Evolutionary conservation across 1,140 invertebrate species (phyloP), one percentile per base, ranked within the genome.

Genomic region (Venustaconcha ellipsiformis): DNA sequence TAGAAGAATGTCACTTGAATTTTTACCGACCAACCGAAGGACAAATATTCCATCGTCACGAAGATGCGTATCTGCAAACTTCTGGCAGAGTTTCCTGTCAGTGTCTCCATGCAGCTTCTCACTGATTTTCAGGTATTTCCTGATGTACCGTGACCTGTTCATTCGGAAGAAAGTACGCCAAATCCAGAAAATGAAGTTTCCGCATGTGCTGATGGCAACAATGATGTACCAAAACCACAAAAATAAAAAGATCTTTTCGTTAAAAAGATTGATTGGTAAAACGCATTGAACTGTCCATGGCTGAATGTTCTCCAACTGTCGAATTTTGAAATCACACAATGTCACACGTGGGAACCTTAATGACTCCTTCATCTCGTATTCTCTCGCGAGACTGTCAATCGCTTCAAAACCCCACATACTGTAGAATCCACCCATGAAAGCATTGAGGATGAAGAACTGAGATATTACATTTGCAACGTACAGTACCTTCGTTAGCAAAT

Each of bases 231-330:
- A 89, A 75, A 88, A 89, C 88, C 88, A 89, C 12, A 89, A 76
- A 79, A 89, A 88, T n/a, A 87, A 86, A 77, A 88, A 89, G 74
- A 92, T 92, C 81, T 92, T 92, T 82, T 92, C 92, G 82, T 92
- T 92, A 86, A 92, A 92, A 55, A 92, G 87, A 78, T 92, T 92
- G 80, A 92, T 92, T 37, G 91, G 91, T 72, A 92, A 83, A 20
- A 92, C 91, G 77, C 92, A 92, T 79, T 92, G 91, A 48, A 90
- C 90, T 1, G 88, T 90, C 82, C 85, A 84, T 17, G 82, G 76
- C 72, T 89, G 88, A 5, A 86, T 71, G 75, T 85, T 84, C 60
- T 83, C 78, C 11, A 91, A 82, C 78, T 90, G 89, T 60, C 90
- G 86, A 48, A 91, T 90, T 69, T 91, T 86, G 83, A 92, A 92